Percentiles rank a stretch among this genome's conserved stretches.
These are phyloP conservation scores for Meteorus colon DNA, from an alignment of 2,888 invertebrate species.

Conservation along the genomic window DNA sequence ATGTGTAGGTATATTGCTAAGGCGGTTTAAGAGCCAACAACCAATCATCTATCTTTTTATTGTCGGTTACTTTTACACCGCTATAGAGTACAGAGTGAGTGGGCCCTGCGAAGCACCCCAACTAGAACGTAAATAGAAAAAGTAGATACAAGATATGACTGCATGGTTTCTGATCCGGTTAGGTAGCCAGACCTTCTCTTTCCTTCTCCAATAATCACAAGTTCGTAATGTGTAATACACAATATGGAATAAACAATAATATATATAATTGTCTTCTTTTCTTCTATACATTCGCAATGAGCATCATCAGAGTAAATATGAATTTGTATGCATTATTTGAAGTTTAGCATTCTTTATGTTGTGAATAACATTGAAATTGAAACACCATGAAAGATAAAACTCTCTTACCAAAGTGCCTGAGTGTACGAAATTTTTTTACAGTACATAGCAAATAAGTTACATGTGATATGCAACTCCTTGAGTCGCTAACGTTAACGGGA, in stretches of 20 bases:
- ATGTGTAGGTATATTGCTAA: slow-evolving; percentile 39
- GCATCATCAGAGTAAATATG: not conserved
- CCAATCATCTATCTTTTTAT: slow-evolving; percentile 18
- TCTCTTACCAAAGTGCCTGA: not conserved
- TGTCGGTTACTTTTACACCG: slow-evolving; percentile 22
- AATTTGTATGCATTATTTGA: not conserved
- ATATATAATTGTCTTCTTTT: not conserved
- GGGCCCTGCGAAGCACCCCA: slow-evolving; percentile 66
- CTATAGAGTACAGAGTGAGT: not conserved
- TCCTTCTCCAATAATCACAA: not conserved
- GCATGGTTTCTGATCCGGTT: slow-evolving; percentile 74
- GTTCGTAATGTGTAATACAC: not conserved
- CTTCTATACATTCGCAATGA: not conserved
- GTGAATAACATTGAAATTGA: slow-evolving; percentile 20
- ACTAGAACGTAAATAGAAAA: slow-evolving; percentile 69
- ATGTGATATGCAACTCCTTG: slow-evolving; percentile 29
- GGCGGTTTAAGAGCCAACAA: slow-evolving; percentile 29
- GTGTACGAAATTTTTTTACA: not conserved
- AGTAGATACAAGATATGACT: slow-evolving; percentile 71
- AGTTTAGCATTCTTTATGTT: not conserved
- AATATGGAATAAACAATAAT: not conserved
- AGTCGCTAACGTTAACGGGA: slow-evolving; percentile 47
- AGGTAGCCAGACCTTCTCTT: slow-evolving; percentile 57
- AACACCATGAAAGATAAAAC: slow-evolving; percentile 13
- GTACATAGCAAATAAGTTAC: slow-evolving; percentile 10